Conservation (phyloP, 2,888 invertebrate genomes). For the Pseudanteris insignis region DNA sequence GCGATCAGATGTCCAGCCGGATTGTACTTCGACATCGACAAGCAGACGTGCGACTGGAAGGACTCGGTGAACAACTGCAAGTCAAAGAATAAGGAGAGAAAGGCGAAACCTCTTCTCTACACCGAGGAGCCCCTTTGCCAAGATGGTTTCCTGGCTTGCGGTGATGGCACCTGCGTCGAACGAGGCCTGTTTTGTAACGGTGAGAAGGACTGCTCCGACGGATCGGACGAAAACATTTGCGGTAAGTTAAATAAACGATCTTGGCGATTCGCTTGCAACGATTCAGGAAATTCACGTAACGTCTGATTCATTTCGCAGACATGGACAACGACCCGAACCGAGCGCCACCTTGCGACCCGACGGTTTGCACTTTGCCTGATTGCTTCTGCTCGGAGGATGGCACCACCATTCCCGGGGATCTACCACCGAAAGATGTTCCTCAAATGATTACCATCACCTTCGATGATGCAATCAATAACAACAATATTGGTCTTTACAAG, state of each 20-base stretch:
- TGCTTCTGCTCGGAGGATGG: constrained; percentile 96
- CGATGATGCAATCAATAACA: constrained; percentile 94
- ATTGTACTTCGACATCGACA: constrained; percentile 91
- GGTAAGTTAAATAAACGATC: constrained; percentile 71
- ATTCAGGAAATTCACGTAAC: not conserved
- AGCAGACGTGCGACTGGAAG: constrained; percentile 95
- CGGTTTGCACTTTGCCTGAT: constrained; percentile 87
- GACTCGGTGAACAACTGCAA: constrained; percentile 93
- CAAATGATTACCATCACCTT: constrained; percentile 96
- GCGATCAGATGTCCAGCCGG: constrained; percentile 93
- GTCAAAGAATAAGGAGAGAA: constrained; percentile 87
- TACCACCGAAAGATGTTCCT: constrained; percentile 85
- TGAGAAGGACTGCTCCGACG: constrained; percentile 87
- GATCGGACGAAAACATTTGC: constrained; percentile 90
- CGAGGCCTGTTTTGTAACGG: constrained; percentile 93
- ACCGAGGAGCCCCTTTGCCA: constrained; percentile 91
- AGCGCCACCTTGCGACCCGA: constrained; percentile 87
- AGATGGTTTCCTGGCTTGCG: constrained; percentile 87
- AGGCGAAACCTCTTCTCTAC: constrained; percentile 84
- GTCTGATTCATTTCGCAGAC: constrained; percentile 69
- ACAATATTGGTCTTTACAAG: constrained; percentile 92
- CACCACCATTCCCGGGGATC: constrained; percentile 84
- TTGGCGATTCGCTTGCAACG: not conserved
- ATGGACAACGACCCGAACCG: constrained; percentile 93
- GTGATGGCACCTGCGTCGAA: constrained; percentile 86